Evolutionary conservation across 2,113 vertebrate species (phyloP).

Genomic region (Fregetta grallaria): DNA sequence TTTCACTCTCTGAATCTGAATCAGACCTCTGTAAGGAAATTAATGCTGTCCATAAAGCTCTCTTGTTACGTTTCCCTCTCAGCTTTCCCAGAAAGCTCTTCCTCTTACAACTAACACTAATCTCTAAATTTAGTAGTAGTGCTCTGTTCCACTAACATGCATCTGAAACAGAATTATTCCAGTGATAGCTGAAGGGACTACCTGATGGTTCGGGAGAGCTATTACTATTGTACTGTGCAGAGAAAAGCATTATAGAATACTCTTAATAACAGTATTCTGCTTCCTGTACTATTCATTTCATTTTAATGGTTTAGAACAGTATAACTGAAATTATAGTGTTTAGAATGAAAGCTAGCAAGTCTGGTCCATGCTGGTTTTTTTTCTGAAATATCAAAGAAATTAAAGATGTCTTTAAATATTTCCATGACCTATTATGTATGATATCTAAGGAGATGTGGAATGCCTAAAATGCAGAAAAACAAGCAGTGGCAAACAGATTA

Average conservation of each 20-base stretch:
- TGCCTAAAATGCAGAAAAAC: neutral
- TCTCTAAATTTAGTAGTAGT: neutral
- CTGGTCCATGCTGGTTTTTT: neutral
- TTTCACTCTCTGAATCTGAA: neutral
- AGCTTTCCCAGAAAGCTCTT: neutral
- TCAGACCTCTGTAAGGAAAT: neutral
- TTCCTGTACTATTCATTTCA: neutral
- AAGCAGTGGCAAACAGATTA: neutral
- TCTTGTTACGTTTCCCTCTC: neutral
- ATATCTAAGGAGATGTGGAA: neutral
- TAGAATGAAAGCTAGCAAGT: neutral
- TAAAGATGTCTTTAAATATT: neutral
- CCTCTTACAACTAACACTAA: neutral
- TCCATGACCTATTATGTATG: neutral
- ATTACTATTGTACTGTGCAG: neutral
- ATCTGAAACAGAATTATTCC: neutral
- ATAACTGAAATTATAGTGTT: neutral
- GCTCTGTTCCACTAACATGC: neutral
- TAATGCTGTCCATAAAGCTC: neutral
- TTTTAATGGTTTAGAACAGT: neutral
- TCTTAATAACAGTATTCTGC: neutral
- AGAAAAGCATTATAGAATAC: neutral
- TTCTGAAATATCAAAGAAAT: neutral
- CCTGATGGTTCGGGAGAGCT: neutral
- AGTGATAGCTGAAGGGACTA: neutral